Conservation (phyloP, 2,113 vertebrate species). For the Brachyhypopomus gauderio region DNA sequence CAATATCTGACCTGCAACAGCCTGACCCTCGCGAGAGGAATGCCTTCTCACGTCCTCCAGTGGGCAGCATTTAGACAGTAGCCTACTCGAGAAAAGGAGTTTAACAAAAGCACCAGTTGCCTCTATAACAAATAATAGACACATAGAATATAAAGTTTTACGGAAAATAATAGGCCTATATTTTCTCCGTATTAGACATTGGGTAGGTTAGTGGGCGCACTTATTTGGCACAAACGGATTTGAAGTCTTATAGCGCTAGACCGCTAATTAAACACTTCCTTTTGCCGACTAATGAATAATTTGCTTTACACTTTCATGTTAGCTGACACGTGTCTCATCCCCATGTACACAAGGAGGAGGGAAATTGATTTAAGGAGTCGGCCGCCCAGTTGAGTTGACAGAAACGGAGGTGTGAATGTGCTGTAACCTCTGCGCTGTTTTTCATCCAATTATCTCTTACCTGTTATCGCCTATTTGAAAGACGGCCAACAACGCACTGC, state of each 20-base stretch:
- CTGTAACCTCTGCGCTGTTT: slow-evolving; percentile 5
- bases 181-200: too few species aligned
- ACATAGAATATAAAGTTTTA: too few species aligned
- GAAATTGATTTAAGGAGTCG: neutral
- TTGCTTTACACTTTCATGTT: slow-evolving; percentile 18
- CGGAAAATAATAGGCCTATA: too few species aligned
- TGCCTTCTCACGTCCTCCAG: neutral
- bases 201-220: too few species aligned
- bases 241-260: neutral
- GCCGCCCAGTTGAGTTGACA: neutral
- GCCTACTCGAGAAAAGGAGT: too few species aligned
- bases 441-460: slow-evolving; percentile 42
- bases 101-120: too few species aligned
- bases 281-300: slow-evolving; percentile 22
- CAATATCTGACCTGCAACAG: too few species aligned
- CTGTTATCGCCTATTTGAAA: slow-evolving; percentile 30
- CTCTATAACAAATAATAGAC: too few species aligned
- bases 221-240: neutral
- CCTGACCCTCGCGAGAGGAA: too few species aligned
- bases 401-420: slow-evolving; percentile 20
- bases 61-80: neutral
- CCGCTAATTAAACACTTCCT: slow-evolving; percentile 4
- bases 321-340: neutral
- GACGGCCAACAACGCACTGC: neutral
- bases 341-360: slow-evolving; percentile 11